These are phyloP conservation scores for Pristionchus mayeri DNA, from an alignment of 2,888 invertebrate species.

Conservation along the genomic window DNA sequence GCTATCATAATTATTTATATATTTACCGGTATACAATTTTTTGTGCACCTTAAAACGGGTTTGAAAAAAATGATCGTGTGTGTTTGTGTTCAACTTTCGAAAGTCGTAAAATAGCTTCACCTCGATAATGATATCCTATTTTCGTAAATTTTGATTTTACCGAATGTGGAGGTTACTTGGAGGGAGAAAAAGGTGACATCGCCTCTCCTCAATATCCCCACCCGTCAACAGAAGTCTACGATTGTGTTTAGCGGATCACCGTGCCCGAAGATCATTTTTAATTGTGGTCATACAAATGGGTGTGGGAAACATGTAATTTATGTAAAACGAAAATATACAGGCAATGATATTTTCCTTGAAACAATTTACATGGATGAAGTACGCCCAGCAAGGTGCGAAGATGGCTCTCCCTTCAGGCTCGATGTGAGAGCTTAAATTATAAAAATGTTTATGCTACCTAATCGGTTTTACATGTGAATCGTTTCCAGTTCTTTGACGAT, in stretches of 20 bases:
- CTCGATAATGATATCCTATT: too few relatives aligned
- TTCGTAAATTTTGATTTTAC: too few relatives aligned
- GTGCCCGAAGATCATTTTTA: not conserved
- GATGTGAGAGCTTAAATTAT: not conserved
- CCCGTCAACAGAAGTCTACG: not conserved
- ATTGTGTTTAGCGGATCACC: not conserved
- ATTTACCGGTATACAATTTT: too few relatives aligned
- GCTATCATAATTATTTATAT: not conserved
- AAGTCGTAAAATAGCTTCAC: too few relatives aligned
- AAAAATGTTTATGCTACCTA: not conserved
- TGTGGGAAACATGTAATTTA: not conserved
- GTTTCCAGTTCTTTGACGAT: not conserved
- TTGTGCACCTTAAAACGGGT: too few relatives aligned
- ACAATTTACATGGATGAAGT: not conserved
- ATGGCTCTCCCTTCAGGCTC: not conserved
- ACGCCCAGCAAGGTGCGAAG: not conserved
- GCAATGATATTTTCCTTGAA: not conserved
- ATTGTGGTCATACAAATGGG: too few relatives aligned
- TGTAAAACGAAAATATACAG: not conserved
- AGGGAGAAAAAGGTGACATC: not conserved
- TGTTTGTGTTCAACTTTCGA: too few relatives aligned
- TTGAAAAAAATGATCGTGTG: too few relatives aligned
- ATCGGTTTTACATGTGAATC: too few relatives aligned
- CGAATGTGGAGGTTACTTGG: not conserved
- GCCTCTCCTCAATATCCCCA: constrained; percentile 11